Base-by-base conservation (phyloP, 2,113 vertebrate genomes). In the Oncorhynchus clarkii region DNA sequence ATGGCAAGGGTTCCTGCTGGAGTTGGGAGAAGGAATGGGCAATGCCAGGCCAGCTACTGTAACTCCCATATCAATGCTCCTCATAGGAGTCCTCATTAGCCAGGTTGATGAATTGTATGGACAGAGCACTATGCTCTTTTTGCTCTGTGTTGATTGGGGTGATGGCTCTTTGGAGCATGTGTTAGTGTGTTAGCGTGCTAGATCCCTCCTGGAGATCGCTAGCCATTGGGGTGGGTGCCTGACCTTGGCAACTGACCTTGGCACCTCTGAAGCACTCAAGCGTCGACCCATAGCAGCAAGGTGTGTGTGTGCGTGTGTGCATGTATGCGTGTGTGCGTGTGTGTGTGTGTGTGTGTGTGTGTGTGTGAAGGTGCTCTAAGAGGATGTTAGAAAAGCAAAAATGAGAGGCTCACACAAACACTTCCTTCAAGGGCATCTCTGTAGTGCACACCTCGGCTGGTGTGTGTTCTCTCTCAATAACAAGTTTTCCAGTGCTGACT, bases 141-240 rank as follows among this genome's bases (percentile, higher is more conserved):
- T 13, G 48, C 82, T 74, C 74, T 84, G 74, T 80, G 82, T 78
- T 39, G 18, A 49, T 57, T 81, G 80, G 81, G 82, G 78, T 87
- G 81, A 78, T 70, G 78, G 76, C 74, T 91, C 89, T 88, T 87
- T 68, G 39, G 90, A 75, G 88, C 84, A 75, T 77, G 81, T 79
- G 84, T 88, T 89, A 89, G 88, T 79, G 76, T 83, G 71, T 48
- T 82, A 73, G 67, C 80, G 39, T 39, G 39, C 39, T 39, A 39
- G 39, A 39, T 84, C 73, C 78, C 76, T 83, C 80, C 85, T 39
- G 54, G 71, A 80, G 88, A 89, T 84, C 78, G 86, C 80, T 80
- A 83, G 87, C 92, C 90, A 92, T 93, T 92, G 92, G 7, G 39
- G 84, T 87, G 87, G 85, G 79, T 84, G 72, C 91, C 85, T 88